These are phyloP conservation scores for Lutjanus erythropterus DNA, from an alignment of 2,113 vertebrate species.

Conservation along the genomic window DNA sequence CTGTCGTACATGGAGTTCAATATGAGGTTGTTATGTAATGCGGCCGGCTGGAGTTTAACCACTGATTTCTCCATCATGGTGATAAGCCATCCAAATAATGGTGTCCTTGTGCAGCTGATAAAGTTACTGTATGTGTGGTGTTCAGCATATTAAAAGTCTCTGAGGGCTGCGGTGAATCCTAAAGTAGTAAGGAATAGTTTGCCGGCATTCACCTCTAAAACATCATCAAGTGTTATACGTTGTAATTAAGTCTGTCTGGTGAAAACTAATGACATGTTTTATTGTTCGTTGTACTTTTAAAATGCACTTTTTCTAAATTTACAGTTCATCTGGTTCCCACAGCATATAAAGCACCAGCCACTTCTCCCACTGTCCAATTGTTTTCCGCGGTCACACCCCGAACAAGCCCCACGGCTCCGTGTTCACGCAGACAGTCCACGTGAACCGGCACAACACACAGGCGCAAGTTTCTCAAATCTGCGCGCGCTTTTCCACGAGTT, in stretches of 20 bases:
- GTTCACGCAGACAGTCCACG: conserved; percentile 64
- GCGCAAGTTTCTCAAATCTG: conserved; percentile 47
- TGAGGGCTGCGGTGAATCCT: background rate
- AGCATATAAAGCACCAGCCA: background rate
- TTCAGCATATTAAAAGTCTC: background rate
- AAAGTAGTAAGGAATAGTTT: background rate
- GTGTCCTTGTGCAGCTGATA: conserved; percentile 23
- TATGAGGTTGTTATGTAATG: background rate
- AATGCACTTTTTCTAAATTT: background rate
- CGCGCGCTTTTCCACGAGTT: conserved; percentile 69
- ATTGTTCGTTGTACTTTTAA: background rate
- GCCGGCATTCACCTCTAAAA: too few species aligned
- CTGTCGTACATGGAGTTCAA: background rate
- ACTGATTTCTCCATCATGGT: background rate
- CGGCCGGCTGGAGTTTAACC: conserved; percentile 15
- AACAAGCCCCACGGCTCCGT: conserved; percentile 1
- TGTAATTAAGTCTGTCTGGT: background rate
- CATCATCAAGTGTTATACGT: background rate
- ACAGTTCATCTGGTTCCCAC: conserved; percentile 9
- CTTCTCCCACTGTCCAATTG: conserved; percentile 11
- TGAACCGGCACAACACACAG: conserved; percentile 41
- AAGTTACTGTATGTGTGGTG: background rate
- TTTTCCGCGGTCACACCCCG: conserved; percentile 37
- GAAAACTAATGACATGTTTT: too few species aligned
- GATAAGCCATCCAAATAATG: conserved; percentile 24